Conservation (phyloP, 2,888 invertebrate species). For the Hetaerina titia region DNA sequence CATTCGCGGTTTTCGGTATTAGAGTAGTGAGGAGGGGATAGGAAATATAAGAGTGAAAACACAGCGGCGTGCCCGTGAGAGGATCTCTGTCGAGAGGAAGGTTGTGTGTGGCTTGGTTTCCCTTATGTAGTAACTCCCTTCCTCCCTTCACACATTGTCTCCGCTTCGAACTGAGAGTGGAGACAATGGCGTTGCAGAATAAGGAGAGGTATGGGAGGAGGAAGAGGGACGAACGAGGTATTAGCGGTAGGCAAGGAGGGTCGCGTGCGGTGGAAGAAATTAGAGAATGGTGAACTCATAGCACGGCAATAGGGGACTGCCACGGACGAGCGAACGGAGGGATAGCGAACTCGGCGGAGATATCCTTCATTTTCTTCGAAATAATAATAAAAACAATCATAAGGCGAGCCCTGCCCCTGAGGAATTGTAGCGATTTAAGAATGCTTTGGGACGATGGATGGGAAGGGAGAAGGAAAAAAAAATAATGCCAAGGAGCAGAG, state of each 20-base stretch:
- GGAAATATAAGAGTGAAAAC: not conserved
- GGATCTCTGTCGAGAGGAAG: not conserved
- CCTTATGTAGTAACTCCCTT: not conserved
- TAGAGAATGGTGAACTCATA: slow-evolving; percentile 1
- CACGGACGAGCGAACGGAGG: slow-evolving; percentile 33
- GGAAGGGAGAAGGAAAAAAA: not conserved
- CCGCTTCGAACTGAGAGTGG: slow-evolving; percentile 37
- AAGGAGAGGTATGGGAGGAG: not conserved
- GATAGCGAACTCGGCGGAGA: slow-evolving; percentile 26
- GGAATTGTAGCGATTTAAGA: slow-evolving; percentile 63
- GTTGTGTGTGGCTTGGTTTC: not conserved
- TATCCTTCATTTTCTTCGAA: slow-evolving; percentile 4
- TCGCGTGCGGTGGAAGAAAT: not conserved
- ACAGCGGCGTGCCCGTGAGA: not conserved
- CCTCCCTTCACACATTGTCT: slow-evolving; percentile 21
- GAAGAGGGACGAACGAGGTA: not conserved
- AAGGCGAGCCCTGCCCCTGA: slow-evolving; percentile 21
- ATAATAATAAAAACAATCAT: slow-evolving; percentile 24
- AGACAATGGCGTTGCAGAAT: slow-evolving; percentile 45
- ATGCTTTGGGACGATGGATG: slow-evolving; percentile 45
- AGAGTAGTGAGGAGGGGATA: not conserved
- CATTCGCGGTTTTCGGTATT: slow-evolving; percentile 1
- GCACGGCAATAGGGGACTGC: slow-evolving; percentile 53
- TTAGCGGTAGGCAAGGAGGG: not conserved
- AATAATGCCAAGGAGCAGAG: not conserved